Evolutionary conservation across 1,140 invertebrate genomes (phyloP).

Genomic region (Helicorthomorpha holstii): DNA sequence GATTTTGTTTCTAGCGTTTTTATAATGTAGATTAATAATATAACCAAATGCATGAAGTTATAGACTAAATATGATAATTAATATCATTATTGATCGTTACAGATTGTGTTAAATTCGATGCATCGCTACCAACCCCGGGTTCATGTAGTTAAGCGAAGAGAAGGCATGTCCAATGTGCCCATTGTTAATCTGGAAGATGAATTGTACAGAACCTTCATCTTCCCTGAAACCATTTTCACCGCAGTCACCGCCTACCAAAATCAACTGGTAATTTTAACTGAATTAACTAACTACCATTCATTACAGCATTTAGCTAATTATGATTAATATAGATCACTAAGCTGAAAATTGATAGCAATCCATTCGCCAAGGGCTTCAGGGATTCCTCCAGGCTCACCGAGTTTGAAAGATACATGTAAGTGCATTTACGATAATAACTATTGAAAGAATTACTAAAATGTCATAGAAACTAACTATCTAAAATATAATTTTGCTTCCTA

Average conservation of each 20-base stretch:
- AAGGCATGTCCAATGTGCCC: slow-evolving; percentile 20
- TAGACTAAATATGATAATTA: background rate
- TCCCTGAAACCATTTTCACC: slow-evolving; percentile 47
- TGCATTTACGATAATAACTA: too few relatives aligned
- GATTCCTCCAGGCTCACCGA: slow-evolving; percentile 40
- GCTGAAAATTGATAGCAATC: slow-evolving; percentile 38
- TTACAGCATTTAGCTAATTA: too few relatives aligned
- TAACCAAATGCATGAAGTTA: background rate
- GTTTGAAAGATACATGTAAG: slow-evolving; percentile 41
- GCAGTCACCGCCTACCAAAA: slow-evolving; percentile 55
- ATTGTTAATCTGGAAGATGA: slow-evolving; percentile 32
- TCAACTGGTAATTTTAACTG: slow-evolving; percentile 37
- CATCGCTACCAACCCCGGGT: slow-evolving; percentile 51
- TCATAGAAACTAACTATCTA: too few relatives aligned
- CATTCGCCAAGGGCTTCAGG: slow-evolving; percentile 38
- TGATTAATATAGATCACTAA: slow-evolving; percentile 39
- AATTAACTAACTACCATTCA: too few relatives aligned
- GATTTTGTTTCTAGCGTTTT: background rate
- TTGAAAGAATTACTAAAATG: too few relatives aligned
- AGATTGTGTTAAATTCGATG: slow-evolving; percentile 55
- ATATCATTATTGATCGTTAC: slow-evolving; percentile 12
- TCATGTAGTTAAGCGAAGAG: slow-evolving; percentile 36
- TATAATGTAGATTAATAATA: background rate
- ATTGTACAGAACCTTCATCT: slow-evolving; percentile 40
- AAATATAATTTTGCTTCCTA: too few relatives aligned